Percentiles rank a stretch among this genome's conserved stretches.
Evolutionary conservation across 64 coral and sea anemone genomes (phyloP).

Genomic region (Dendronephthya gigantea): DNA sequence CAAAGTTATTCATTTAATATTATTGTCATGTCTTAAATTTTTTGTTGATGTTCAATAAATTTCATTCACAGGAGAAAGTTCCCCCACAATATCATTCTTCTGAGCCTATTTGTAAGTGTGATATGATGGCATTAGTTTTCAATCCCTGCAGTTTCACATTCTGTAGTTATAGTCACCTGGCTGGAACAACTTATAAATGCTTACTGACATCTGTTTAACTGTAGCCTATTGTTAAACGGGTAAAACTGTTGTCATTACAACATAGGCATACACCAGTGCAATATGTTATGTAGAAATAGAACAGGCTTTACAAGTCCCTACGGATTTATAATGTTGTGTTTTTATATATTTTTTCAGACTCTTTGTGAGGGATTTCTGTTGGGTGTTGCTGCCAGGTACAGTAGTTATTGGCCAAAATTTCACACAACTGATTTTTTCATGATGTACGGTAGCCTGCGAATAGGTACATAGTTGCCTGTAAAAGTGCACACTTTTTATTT

Average conservation of each 20-base stretch:
- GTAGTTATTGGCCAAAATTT: background rate
- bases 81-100: slow-evolving; percentile 69
- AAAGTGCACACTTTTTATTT: background rate
- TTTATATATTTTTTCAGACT: slow-evolving; percentile 47
- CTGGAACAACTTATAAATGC: no score
- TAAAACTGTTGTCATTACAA: no score
- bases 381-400: slow-evolving; percentile 97
- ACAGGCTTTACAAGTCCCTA: background rate
- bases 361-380: slow-evolving; percentile 96
- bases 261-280: no score
- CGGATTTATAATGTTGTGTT: background rate
- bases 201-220: no score
- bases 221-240: no score
- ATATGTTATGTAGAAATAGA: background rate
- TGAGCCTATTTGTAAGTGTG: slow-evolving; percentile 71
- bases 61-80: slow-evolving; percentile 48
- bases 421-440: background rate
- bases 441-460: background rate
- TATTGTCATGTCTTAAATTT: no score
- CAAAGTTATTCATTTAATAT: no score
- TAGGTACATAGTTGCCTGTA: no score
- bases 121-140: background rate
- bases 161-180: no score
- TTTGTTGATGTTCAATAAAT: background rate
- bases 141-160: background rate